phyloP scores from a whole-genome alignment of 2,888 invertebrate genomes.

The Tenthredo amoena region DNA sequence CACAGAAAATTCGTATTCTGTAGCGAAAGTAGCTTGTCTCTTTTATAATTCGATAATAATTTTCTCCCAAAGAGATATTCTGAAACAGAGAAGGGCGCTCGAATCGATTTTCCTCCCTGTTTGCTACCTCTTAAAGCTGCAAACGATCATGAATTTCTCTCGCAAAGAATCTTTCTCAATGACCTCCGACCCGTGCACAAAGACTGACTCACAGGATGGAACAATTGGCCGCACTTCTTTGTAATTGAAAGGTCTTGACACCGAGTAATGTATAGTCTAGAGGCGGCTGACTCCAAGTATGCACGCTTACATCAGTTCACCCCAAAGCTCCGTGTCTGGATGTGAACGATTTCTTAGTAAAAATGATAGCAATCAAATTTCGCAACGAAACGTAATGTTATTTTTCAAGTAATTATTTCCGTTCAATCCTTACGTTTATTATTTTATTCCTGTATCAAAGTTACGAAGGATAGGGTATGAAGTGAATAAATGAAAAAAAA shows the following conservation, averaged over 20 bases:
- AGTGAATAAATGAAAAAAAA: background rate
- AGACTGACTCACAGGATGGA: constrained; percentile 70
- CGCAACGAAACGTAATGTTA: background rate
- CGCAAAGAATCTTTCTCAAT: constrained; percentile 57
- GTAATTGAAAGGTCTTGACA: constrained; percentile 69
- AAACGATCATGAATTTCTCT: constrained; percentile 7
- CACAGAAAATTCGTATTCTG: background rate
- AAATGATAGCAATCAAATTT: background rate
- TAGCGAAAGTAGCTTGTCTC: background rate
- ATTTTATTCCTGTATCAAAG: background rate
- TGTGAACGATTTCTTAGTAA: background rate
- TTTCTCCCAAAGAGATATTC: background rate
- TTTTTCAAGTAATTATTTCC: background rate
- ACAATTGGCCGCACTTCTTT: constrained; percentile 71
- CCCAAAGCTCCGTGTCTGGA: background rate
- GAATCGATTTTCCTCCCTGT: background rate
- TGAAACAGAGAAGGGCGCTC: background rate
- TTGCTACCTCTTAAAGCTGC: background rate
- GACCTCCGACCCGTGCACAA: constrained; percentile 62
- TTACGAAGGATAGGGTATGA: background rate
- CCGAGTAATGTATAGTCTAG: constrained; percentile 39
- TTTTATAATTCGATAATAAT: background rate
- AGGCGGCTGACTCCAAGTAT: background rate
- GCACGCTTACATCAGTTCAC: constrained; percentile 8
- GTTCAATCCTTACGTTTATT: background rate